Evolutionary conservation across 2,797 vertebrate genomes (phyloP), one percentile per base, ranked within the genome.

Genomic region (Darevskia nairensis): DNA sequence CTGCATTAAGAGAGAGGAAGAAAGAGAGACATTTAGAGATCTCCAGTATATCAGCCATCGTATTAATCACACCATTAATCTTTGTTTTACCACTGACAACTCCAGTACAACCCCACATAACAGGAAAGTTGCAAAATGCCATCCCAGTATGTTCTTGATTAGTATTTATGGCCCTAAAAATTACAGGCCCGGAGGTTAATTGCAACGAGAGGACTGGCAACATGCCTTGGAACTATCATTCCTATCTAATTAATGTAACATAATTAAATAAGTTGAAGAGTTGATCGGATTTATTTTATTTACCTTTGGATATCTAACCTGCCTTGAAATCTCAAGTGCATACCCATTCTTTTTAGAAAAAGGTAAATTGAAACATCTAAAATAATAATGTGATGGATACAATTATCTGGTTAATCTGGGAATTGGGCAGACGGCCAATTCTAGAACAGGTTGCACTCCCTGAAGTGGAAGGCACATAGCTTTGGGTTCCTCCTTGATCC

Each of bases 41-140:
- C 39, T 64, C 88, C 27, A 10, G 35, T 80, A 89, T 50, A 80
- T 74, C 88, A 89, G 76, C 9, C 39, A n/a, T 80, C 86, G 76
- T 79, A 85, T 68, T 76, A n/a, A 80, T 89, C 69, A 85, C 82
- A 66, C 82, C 88, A 80, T 89, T 89, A 84, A 89, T 85, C 88
- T 89, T 89, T 82, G 32, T 82, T 82, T 76, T 75, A 77, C 88
- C 66, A 71, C 29, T 66, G 27, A 68, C 61, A 77, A 74, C n/a
- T 82, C 35, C 80, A 71, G 35, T 35, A 76, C 84, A 86, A 76
- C 23, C n/a, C 71, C 64, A 81, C 61, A 44, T 78, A 64, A 50
- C n/a, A 32, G 50, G 64, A 32, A 89, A 85, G 77, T 85, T 80
- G 25, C 82, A 80, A 85, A 89, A 89, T 89, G 88, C 88, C 88